Evolutionary conservation across 2,113 vertebrate species (phyloP).

Genomic region (Labrus mixtus): DNA sequence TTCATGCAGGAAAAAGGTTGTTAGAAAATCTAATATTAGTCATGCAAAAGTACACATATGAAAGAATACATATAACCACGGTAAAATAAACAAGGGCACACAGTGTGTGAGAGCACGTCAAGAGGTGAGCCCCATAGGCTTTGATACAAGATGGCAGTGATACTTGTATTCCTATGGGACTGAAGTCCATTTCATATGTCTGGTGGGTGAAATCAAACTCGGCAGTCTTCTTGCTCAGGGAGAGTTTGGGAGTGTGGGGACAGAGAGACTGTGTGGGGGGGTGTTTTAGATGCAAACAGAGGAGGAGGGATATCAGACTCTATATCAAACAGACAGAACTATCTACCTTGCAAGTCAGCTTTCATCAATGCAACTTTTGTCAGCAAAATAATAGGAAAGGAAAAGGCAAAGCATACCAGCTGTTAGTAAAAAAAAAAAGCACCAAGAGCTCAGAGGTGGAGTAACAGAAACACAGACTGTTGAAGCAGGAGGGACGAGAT

Average conservation of each 20-base stretch:
- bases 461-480: constrained; percentile 64
- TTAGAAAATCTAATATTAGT: background rate
- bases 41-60: constrained; percentile 52
- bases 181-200: constrained; percentile 58
- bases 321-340: constrained; percentile 89
- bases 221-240: constrained; percentile 50
- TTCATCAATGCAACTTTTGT: constrained; percentile 99
- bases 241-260: constrained; percentile 45
- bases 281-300: constrained; percentile 55
- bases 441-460: constrained; percentile 88
- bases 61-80: constrained; percentile 58
- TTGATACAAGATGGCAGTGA: constrained; percentile 79
- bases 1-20: constrained; percentile 48
- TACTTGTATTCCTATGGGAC: constrained; percentile 72
- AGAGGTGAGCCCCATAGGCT: constrained; percentile 65
- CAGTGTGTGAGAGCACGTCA: constrained; percentile 83
- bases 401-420: constrained; percentile 94
- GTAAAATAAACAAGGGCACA: constrained; percentile 62
- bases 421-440: constrained; percentile 97
- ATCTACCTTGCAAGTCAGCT: constrained; percentile 99
- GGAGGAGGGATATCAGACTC: constrained; percentile 87
- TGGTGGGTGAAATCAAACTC: constrained; percentile 45
- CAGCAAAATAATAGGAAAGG: constrained; percentile 91
- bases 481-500: constrained; percentile 28
- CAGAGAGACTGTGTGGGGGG: constrained; percentile 26